Percentiles rank a stretch among this genome's conserved stretches.
These are phyloP conservation scores for Austrofundulus limnaeus DNA, from an alignment of 2,113 vertebrate species.

Conservation along the genomic window DNA sequence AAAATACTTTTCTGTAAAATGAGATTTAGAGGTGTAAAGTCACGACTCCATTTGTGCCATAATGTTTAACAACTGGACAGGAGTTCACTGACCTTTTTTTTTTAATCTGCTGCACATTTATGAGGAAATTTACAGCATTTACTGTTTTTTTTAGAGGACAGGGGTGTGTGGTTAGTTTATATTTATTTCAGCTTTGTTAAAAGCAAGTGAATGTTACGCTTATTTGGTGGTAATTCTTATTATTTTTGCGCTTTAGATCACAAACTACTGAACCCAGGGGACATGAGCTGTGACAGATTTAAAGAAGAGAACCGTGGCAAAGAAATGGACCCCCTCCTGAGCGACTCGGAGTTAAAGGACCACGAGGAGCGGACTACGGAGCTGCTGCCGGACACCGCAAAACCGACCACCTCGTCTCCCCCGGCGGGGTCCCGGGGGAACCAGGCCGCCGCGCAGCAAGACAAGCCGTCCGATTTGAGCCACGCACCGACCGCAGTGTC, in stretches of 20 bases:
- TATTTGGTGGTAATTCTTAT: slow-evolving; percentile 51
- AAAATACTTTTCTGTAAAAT: slow-evolving; percentile 17
- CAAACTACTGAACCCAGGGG: slow-evolving; percentile 78
- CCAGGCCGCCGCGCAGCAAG: slow-evolving; percentile 72
- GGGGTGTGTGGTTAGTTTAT: slow-evolving; percentile 11
- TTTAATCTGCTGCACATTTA: slow-evolving; percentile 25
- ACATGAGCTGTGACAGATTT: slow-evolving; percentile 80
- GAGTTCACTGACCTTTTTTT: slow-evolving; percentile 11
- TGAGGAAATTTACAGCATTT: slow-evolving; percentile 29
- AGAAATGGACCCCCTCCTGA: slow-evolving; percentile 83
- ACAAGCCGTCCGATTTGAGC: slow-evolving; percentile 76
- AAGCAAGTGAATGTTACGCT: slow-evolving; percentile 20
- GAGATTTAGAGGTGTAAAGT: background rate
- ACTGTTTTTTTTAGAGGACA: slow-evolving; percentile 12
- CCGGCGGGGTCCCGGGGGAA: slow-evolving; percentile 68
- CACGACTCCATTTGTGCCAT: slow-evolving; percentile 5
- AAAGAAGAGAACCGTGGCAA: slow-evolving; percentile 79
- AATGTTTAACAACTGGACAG: slow-evolving; percentile 6
- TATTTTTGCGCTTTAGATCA: slow-evolving; percentile 72
- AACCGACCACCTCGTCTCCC: slow-evolving; percentile 83
- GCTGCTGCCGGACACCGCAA: slow-evolving; percentile 74
- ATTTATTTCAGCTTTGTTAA: too few species aligned
- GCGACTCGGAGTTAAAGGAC: slow-evolving; percentile 93
- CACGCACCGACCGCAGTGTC: slow-evolving; percentile 62
- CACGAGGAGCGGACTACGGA: slow-evolving; percentile 84